Evolutionary conservation across 2,113 vertebrate species (phyloP).

Genomic region (Dicerorhinus sumatrensis): DNA sequence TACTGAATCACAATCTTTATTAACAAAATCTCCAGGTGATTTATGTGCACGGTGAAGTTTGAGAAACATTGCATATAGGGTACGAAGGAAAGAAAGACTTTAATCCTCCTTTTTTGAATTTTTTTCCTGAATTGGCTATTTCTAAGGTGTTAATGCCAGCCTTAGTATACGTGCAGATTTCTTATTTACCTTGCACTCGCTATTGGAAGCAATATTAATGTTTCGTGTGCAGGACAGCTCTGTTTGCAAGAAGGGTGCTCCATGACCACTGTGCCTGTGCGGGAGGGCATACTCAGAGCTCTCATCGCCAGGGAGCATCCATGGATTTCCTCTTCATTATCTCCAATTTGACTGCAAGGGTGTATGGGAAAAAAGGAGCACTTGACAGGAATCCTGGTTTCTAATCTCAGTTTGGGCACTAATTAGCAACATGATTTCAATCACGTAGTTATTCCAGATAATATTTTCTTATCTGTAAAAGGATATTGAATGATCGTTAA

Average conservation of each 20-base stretch:
- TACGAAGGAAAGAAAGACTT: background rate
- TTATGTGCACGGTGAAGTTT: background rate
- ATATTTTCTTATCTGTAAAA: background rate
- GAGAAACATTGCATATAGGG: background rate
- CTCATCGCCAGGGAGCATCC: background rate
- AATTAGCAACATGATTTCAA: background rate
- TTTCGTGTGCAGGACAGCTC: background rate
- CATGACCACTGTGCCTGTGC: accelerated
- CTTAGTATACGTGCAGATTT: background rate
- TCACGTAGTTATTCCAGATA: background rate
- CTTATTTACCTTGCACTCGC: background rate
- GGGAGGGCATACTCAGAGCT: background rate
- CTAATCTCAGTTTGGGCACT: background rate
- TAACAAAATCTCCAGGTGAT: background rate
- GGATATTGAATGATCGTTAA: background rate
- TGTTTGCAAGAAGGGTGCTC: background rate
- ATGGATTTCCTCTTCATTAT: background rate
- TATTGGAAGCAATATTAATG: background rate
- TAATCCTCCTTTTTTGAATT: background rate
- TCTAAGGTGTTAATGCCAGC: background rate
- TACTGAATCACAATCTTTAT: background rate
- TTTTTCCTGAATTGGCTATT: background rate
- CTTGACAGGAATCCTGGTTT: background rate
- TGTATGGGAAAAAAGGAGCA: background rate
- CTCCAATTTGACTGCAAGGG: background rate